A percentile compares a stretch with the other conserved stretches of the same genome.
Evolutionary conservation across 1,140 invertebrate genomes (phyloP).

Genomic region (Metopolophium dirhodum): DNA sequence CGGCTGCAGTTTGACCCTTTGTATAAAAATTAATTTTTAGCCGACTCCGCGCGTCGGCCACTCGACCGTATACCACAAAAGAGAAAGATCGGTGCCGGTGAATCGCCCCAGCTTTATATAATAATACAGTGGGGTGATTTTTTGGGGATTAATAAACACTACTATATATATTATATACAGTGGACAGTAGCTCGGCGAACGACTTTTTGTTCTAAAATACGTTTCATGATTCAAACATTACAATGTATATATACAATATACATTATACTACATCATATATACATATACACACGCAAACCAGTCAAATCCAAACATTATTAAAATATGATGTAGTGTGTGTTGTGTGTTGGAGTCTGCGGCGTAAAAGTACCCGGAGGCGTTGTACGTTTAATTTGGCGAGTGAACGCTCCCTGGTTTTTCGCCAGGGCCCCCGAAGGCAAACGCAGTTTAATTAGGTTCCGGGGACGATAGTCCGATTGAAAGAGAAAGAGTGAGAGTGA

Average conservation of each 20-base stretch:
- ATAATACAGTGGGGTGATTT: neutral
- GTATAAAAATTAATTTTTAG: neutral
- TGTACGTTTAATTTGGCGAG: constrained; percentile 36
- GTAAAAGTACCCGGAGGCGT: neutral
- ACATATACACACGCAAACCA: neutral
- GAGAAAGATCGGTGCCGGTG: neutral
- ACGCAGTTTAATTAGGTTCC: constrained; percentile 47
- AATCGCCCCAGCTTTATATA: neutral
- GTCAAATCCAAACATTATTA: constrained; percentile 45
- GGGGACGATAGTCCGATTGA: constrained; percentile 12
- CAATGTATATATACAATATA: neutral
- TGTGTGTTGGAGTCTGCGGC: neutral
- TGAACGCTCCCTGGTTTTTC: constrained; percentile 32
- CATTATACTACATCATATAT: neutral
- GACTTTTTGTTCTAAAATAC: constrained; percentile 13
- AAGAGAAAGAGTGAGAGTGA: neutral
- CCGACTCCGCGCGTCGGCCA: neutral
- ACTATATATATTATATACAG: neutral
- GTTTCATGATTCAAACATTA: constrained; percentile 5
- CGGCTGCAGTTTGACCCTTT: neutral
- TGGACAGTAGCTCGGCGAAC: neutral
- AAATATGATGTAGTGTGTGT: constrained; percentile 34
- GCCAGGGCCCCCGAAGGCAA: constrained; percentile 30
- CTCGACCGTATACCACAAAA: neutral
- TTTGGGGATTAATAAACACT: constrained; percentile 26